phyloP scores from a whole-genome alignment of 2,797 vertebrate genomes.

The Sebastes matsubarae region DNA sequence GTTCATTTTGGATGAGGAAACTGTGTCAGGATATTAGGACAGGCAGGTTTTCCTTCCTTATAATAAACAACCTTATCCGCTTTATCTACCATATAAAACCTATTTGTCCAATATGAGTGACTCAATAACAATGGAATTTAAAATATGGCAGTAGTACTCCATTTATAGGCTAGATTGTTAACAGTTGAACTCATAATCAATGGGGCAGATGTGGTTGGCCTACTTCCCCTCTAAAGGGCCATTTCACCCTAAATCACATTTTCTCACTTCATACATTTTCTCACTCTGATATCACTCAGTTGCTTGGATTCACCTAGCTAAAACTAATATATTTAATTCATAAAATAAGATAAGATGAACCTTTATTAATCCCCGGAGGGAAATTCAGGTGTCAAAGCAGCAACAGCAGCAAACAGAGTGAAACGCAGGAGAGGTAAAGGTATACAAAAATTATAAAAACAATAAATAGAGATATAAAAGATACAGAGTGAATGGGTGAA shows the following conservation, averaged over 20 bases:
- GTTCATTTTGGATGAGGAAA: background rate
- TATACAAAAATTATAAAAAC: too few relatives aligned
- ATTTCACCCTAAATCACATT: background rate
- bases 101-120: background rate
- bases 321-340: background rate
- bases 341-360: too few relatives aligned
- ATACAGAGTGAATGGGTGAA: too few relatives aligned
- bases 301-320: background rate
- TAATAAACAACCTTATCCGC: background rate
- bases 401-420: too few relatives aligned
- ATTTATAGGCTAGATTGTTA: background rate
- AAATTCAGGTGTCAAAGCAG: too few relatives aligned
- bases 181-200: background rate
- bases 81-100: background rate
- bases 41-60: too few relatives aligned
- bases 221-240: background rate
- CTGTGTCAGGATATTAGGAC: background rate
- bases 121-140: background rate
- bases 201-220: background rate
- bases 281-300: background rate
- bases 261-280: background rate
- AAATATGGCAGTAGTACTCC: background rate
- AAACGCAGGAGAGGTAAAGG: too few relatives aligned
- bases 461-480: too few relatives aligned
- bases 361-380: too few relatives aligned